phyloP scores from a whole-genome alignment of 2,888 invertebrate genomes.

The Pherbina coryleti region DNA sequence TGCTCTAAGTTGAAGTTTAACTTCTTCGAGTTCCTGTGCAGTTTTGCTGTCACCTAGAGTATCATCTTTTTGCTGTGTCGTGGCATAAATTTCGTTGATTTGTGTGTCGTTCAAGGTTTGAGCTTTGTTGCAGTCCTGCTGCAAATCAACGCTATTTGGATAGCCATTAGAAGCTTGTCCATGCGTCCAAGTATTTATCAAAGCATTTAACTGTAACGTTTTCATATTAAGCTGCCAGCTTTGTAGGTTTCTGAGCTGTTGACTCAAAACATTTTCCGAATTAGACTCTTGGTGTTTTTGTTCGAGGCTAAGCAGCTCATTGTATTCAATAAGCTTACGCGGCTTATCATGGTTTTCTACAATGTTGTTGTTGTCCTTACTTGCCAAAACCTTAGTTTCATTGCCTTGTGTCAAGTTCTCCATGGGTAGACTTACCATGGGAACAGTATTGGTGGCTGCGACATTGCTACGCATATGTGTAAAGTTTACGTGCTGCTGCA shows the following conservation, averaged over 20 bases:
- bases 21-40: neutral
- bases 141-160: neutral
- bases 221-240: constrained; percentile 46
- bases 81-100: neutral
- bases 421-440: constrained; percentile 61
- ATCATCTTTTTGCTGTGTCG: neutral
- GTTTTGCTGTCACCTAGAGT: neutral
- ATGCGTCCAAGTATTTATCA: constrained; percentile 27
- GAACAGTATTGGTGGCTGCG: constrained; percentile 28
- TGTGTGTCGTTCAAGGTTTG: neutral
- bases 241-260: constrained; percentile 3
- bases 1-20: neutral
- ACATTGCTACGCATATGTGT: constrained; percentile 46
- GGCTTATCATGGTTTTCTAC: neutral
- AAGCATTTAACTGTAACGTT: constrained; percentile 28
- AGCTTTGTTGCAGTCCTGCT: neutral
- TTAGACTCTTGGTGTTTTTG: neutral
- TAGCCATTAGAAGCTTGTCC: neutral
- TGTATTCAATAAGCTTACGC: neutral
- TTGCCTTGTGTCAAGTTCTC: constrained; percentile 16
- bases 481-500: constrained; percentile 56
- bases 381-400: neutral
- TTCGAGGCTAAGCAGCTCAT: neutral
- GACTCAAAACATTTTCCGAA: neutral
- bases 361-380: constrained; percentile 1